Conservation (phyloP, 2,113 vertebrate species). For the Neogale vison region DNA sequence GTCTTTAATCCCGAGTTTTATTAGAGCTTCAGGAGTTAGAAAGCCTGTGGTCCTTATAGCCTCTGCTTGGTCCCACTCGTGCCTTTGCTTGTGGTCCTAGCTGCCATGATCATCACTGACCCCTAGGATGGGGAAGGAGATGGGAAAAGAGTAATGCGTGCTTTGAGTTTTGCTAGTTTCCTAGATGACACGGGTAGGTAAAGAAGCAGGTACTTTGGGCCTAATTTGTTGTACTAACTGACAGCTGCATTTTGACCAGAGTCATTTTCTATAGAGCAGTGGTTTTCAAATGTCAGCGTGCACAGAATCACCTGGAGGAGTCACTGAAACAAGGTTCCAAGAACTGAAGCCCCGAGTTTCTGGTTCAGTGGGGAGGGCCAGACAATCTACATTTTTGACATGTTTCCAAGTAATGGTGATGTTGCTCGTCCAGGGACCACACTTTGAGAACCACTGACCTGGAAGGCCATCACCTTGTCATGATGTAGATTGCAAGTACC, state of each 20-base stretch:
- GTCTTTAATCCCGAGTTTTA: background rate
- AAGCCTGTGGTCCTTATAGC: background rate
- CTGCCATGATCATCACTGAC: background rate
- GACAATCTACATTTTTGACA: background rate
- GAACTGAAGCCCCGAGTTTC: background rate
- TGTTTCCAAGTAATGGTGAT: background rate
- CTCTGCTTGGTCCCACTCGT: background rate
- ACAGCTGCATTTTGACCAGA: background rate
- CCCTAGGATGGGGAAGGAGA: background rate
- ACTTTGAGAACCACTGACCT: background rate
- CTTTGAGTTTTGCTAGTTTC: background rate
- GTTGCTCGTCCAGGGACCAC: background rate
- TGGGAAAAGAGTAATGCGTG: background rate
- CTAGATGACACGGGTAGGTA: background rate
- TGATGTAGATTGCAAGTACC: background rate
- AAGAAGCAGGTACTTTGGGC: background rate
- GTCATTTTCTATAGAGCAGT: background rate
- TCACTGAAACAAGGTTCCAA: background rate
- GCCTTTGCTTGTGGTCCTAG: background rate
- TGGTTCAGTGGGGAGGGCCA: background rate
- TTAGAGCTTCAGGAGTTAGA: background rate
- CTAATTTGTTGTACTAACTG: background rate
- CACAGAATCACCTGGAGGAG: background rate
- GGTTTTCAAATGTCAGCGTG: background rate
- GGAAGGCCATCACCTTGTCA: background rate